Percentiles rank a stretch among this genome's conserved stretches.
Evolutionary conservation across 2,113 vertebrate species (phyloP).

Genomic region (Conger conger): DNA sequence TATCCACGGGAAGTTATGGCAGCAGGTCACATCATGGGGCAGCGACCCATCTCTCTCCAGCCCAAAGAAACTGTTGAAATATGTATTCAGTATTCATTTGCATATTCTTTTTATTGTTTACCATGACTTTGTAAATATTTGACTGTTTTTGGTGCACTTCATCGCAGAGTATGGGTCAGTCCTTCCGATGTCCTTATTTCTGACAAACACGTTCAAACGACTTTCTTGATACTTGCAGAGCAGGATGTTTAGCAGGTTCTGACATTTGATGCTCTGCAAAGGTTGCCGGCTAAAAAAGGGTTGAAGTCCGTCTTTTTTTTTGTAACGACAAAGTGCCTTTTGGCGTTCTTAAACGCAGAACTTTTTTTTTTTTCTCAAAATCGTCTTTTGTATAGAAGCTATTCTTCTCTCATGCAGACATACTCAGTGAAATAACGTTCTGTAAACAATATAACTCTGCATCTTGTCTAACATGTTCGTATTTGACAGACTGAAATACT

Average conservation of each 20-base stretch:
- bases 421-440: not conserved
- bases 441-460: not conserved
- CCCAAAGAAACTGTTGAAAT: not conserved
- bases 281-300: not conserved
- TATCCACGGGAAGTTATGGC: conserved; percentile 53
- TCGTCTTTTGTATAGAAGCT: too few species aligned
- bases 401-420: too few species aligned
- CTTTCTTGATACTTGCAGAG: not conserved
- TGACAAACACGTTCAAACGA: not conserved
- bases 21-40: not conserved
- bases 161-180: too few species aligned
- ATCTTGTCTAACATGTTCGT: too few species aligned
- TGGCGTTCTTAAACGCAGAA: not conserved
- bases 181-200: not conserved
- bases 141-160: too few species aligned
- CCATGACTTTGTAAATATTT: too few species aligned
- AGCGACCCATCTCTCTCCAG: not conserved
- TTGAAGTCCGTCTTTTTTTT: not conserved
- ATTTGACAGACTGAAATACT: not conserved
- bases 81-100: too few species aligned
- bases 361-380: not conserved
- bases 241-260: not conserved
- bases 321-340: not conserved
- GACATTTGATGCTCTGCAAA: not conserved
- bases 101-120: not conserved